A percentile compares a stretch with the other conserved stretches of the same genome.
Evolutionary conservation across 2,888 invertebrate genomes (phyloP).

Genomic region (Calliscelio sp.): DNA sequence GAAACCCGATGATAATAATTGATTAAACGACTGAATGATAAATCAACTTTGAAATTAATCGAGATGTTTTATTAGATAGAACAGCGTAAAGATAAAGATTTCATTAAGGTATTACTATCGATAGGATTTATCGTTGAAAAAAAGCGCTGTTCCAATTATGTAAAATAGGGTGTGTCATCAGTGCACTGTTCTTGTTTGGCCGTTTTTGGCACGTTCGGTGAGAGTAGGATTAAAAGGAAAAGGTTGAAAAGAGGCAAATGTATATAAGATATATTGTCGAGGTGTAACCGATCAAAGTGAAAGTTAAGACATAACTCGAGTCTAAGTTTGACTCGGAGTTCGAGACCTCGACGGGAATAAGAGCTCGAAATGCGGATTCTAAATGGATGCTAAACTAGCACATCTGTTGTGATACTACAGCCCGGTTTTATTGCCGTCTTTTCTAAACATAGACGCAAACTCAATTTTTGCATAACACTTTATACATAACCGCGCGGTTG

Average conservation of each 20-base stretch:
- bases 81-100: not conserved
- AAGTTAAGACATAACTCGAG: constrained; percentile 80
- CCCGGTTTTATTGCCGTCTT: constrained; percentile 53
- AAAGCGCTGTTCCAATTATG: constrained; percentile 44
- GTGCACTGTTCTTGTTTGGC: constrained; percentile 47
- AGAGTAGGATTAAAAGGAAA: constrained; percentile 68
- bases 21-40: too few species aligned
- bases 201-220: constrained; percentile 62
- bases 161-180: constrained; percentile 63
- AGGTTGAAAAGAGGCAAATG: constrained; percentile 69
- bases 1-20: too few species aligned
- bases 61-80: too few species aligned
- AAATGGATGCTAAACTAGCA: constrained; percentile 66
- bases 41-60: too few species aligned
- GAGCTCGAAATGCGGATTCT: constrained; percentile 71
- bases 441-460: constrained; percentile 54
- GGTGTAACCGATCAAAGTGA: constrained; percentile 82
- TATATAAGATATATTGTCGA: constrained; percentile 79
- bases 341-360: constrained; percentile 68
- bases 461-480: constrained; percentile 48
- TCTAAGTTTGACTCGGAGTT: constrained; percentile 69
- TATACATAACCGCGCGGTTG: constrained; percentile 30
- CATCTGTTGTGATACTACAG: constrained; percentile 59
- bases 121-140: constrained; percentile 17
- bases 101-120: not conserved